These are phyloP conservation scores for Tholera decimalis DNA, from an alignment of 2,888 invertebrate species.

Conservation along the genomic window DNA sequence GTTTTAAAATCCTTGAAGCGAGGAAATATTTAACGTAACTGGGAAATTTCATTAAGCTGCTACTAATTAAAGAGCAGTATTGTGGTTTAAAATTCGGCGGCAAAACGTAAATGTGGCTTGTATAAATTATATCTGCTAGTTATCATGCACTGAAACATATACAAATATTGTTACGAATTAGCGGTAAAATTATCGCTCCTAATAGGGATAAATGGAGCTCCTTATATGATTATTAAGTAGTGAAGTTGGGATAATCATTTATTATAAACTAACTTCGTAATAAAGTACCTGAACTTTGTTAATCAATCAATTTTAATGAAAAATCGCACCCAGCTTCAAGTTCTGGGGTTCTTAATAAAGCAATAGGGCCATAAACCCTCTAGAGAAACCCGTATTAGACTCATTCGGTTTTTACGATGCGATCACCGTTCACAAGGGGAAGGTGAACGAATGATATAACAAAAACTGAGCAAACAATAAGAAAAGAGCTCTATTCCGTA, in stretches of 20 bases:
- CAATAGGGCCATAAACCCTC: conserved; percentile 39
- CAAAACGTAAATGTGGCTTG: conserved; percentile 64
- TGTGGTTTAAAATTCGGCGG: conserved; percentile 66
- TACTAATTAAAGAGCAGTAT: conserved; percentile 76
- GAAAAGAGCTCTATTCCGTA: conserved; percentile 49
- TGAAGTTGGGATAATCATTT: conserved; percentile 50
- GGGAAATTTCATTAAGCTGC: conserved; percentile 75
- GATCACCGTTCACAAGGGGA: conserved; percentile 45
- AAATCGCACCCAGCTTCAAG: conserved; percentile 48
- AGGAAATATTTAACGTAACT: conserved; percentile 72
- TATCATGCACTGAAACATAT: conserved; percentile 39
- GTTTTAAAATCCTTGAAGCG: conserved; percentile 71
- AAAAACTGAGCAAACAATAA: conserved; percentile 56
- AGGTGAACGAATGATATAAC: conserved; percentile 53
- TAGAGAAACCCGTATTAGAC: conserved; percentile 48
- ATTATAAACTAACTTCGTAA: conserved; percentile 47
- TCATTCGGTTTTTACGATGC: conserved; percentile 53
- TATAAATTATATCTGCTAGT: conserved; percentile 66
- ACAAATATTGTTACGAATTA: conserved; percentile 44
- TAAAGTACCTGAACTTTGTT: conserved; percentile 55
- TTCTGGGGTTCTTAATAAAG: conserved; percentile 58
- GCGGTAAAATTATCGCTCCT: conserved; percentile 30
- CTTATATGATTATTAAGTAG: conserved; percentile 50
- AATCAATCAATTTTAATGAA: conserved; percentile 66
- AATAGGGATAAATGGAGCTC: conserved; percentile 42